phyloP scores from a whole-genome alignment of 1,140 invertebrate species.

The Coelopa frigida region DNA sequence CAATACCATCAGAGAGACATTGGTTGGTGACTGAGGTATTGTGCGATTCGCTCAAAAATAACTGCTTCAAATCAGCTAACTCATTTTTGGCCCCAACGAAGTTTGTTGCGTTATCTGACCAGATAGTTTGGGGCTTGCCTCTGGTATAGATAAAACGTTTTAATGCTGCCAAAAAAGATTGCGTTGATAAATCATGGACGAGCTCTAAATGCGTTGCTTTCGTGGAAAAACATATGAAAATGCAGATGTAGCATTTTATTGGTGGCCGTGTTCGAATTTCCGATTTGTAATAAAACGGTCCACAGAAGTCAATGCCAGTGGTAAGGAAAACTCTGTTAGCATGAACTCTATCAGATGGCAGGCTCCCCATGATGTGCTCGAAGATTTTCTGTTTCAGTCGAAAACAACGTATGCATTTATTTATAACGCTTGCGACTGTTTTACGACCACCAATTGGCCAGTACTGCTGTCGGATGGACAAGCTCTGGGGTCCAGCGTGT shows the following conservation, averaged over 20 bases:
- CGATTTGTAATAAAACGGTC: slow-evolving; percentile 6
- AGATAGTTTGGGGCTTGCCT: too few relatives aligned
- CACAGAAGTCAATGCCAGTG: neutral
- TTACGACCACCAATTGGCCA: slow-evolving; percentile 12
- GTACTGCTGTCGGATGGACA: slow-evolving; percentile 3
- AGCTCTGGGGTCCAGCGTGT: slow-evolving; percentile 6
- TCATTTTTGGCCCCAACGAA: too few relatives aligned
- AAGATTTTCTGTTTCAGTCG: neutral
- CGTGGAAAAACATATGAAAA: slow-evolving; percentile 1
- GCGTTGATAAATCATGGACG: too few relatives aligned
- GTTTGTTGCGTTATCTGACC: too few relatives aligned
- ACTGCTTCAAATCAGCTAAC: too few relatives aligned
- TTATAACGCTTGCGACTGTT: neutral
- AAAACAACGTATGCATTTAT: neutral
- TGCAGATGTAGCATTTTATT: slow-evolving; percentile 6
- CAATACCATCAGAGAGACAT: too few relatives aligned
- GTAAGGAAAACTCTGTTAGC: neutral
- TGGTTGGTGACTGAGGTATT: too few relatives aligned
- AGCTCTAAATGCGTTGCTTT: slow-evolving; percentile 1
- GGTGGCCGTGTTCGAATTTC: neutral
- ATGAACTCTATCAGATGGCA: neutral
- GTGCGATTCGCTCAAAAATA: too few relatives aligned
- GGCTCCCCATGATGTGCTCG: neutral
- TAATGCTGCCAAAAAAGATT: too few relatives aligned
- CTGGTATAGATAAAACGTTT: too few relatives aligned